Evolutionary conservation across 2,113 vertebrate genomes (phyloP), one percentile per base, ranked within the genome.

Genomic region (Pachyramphus minor): DNA sequence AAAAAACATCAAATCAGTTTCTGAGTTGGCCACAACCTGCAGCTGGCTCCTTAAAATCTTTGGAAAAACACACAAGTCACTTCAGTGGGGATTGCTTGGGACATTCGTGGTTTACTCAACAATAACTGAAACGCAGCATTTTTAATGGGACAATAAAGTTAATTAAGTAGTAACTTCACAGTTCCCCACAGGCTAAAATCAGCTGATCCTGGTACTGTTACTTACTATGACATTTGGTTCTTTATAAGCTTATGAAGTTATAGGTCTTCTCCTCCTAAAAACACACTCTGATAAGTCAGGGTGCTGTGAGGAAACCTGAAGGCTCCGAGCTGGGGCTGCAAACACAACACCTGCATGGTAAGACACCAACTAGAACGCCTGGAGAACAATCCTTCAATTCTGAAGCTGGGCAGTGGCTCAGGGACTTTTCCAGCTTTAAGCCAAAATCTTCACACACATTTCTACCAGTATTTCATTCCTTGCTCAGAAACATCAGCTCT

Each of bases 391-490:
- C 81, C 53, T 47, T 6, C 64, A 3, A 0, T 1, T 11, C 14
- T 47, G 45, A 63, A 56, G 84, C 55, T 2, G 19, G 0, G 6
- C 33, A 39, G 56, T 1, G 17, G 16, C 45, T 25, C 0, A 23
- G 56, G 20, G 42, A 75, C 33, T 44, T 33, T 0, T 16, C 12
- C 71, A 64, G 75, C 71, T 24, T 31, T 8, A 59, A 59, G 28
- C 39, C 63, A 31, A 47, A 71, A n/a, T 7, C 27, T 16, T 39
- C 63, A 25, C 0, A 1, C 52, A 27, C 4, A 1, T 8, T 6
- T 20, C 74, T 83, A 62, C 45, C 64, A 20, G 19, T 3, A 6
- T 53, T 45, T 49, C 4, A 35, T 2, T 63, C 62, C 74, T 27
- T 7, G 11, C 1, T 67, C 39, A 85, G 53, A 55, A 78, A 42